Evolutionary conservation across 2,113 vertebrate genomes (phyloP).

Genomic region (Aphelocoma coerulescens): DNA sequence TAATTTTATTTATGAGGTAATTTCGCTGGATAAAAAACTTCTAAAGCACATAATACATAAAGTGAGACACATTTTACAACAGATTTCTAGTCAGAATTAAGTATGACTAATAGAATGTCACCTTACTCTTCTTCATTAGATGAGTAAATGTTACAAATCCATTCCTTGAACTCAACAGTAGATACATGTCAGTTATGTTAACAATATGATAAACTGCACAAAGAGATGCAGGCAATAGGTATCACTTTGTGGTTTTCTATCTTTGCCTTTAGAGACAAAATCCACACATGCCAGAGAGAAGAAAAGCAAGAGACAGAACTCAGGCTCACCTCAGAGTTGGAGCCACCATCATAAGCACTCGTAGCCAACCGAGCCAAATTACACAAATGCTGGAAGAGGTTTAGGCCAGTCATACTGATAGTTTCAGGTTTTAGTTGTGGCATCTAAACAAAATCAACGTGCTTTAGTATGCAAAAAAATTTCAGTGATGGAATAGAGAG

Average conservation of each 20-base stretch:
- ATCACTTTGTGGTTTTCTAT: not conserved
- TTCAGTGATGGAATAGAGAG: not conserved
- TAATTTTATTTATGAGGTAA: not conserved
- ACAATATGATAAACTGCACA: not conserved
- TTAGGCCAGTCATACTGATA: constrained; percentile 98
- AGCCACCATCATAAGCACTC: constrained; percentile 91
- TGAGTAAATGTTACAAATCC: not conserved
- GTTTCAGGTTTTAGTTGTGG: constrained; percentile 97
- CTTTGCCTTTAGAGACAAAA: not conserved
- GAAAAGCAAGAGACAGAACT: not conserved
- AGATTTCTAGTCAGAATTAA: not conserved
- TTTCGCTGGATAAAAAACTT: not conserved
- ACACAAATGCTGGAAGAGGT: constrained; percentile 97
- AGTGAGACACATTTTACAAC: not conserved
- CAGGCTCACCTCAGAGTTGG: constrained; percentile 90
- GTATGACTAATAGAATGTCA: not conserved
- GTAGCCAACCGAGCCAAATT: constrained; percentile 96
- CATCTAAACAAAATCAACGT: constrained; percentile 79
- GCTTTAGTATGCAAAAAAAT: not conserved
- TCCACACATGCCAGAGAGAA: not conserved
- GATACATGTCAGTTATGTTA: not conserved
- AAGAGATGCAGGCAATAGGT: not conserved
- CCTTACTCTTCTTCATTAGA: not conserved
- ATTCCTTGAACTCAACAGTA: not conserved
- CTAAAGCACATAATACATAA: not conserved